Percentiles rank a stretch among this genome's conserved stretches.
Conservation (phyloP, 2,113 vertebrate species). For the Alethe diademata region DNA sequence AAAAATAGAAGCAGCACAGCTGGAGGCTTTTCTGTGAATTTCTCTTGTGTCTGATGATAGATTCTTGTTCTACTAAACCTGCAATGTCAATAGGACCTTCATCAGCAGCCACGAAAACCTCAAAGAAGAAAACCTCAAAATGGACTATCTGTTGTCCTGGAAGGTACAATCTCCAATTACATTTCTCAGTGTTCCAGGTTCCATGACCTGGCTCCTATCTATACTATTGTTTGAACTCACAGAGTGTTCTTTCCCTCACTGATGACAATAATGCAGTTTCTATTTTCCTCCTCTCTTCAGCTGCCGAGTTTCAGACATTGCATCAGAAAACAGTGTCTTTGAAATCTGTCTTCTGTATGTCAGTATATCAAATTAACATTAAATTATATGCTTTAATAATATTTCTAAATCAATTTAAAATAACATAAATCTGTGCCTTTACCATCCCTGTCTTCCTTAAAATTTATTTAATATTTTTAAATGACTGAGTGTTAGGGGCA, state of each 20-base stretch:
- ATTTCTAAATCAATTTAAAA: not conserved
- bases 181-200: not conserved
- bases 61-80: not conserved
- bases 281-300: not conserved
- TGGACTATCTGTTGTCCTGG: not conserved
- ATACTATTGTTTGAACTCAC: not conserved
- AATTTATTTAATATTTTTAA: not conserved
- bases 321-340: not conserved
- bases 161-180: not conserved
- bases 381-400: not conserved
- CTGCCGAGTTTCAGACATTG: not conserved
- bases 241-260: not conserved
- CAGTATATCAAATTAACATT: not conserved
- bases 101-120: not conserved
- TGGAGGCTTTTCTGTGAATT: not conserved
- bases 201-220: accelerated
- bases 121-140: not conserved
- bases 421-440: not conserved
- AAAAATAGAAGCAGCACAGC: not conserved
- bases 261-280: not conserved
- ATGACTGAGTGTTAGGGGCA: not conserved
- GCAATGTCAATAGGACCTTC: not conserved
- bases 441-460: not conserved
- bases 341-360: not conserved
- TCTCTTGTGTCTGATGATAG: not conserved